Evolutionary conservation across 2,797 vertebrate species (phyloP).

Genomic region (Mareca penelope): DNA sequence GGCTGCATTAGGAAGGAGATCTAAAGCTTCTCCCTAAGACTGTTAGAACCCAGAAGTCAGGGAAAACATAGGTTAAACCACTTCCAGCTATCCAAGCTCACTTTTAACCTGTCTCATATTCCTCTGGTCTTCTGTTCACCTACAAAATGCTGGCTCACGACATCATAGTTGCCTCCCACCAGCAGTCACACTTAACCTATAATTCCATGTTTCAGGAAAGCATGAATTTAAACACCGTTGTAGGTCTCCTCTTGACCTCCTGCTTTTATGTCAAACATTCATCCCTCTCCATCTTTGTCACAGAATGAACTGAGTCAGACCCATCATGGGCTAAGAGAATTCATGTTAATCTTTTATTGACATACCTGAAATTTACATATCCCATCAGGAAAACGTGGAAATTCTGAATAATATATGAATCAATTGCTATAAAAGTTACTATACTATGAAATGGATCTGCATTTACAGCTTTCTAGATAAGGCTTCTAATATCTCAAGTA

Average conservation of each 20-base stretch:
- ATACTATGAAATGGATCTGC: background rate
- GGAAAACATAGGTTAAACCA: background rate
- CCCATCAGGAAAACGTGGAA: background rate
- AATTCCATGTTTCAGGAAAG: background rate
- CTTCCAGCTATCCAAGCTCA: background rate
- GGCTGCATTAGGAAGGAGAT: background rate
- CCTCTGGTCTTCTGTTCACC: background rate
- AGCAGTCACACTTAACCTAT: background rate
- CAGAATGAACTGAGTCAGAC: background rate
- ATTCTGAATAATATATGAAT: background rate
- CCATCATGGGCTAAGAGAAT: background rate
- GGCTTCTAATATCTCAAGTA: background rate
- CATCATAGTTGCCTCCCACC: background rate
- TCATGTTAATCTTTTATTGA: background rate
- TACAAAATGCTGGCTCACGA: background rate
- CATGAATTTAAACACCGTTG: background rate
- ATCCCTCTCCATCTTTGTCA: background rate
- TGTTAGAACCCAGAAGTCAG: background rate
- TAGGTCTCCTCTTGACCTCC: background rate
- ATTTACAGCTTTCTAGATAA: background rate
- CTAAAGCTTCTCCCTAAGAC: background rate
- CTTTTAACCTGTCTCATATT: background rate
- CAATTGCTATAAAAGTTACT: background rate
- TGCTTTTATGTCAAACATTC: background rate
- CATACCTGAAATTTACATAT: background rate